A percentile compares a stretch with the other conserved stretches of the same genome.
These are phyloP conservation scores for Oncorhynchus tshawytscha DNA, from an alignment of 2,113 vertebrate genomes.

Conservation along the genomic window DNA sequence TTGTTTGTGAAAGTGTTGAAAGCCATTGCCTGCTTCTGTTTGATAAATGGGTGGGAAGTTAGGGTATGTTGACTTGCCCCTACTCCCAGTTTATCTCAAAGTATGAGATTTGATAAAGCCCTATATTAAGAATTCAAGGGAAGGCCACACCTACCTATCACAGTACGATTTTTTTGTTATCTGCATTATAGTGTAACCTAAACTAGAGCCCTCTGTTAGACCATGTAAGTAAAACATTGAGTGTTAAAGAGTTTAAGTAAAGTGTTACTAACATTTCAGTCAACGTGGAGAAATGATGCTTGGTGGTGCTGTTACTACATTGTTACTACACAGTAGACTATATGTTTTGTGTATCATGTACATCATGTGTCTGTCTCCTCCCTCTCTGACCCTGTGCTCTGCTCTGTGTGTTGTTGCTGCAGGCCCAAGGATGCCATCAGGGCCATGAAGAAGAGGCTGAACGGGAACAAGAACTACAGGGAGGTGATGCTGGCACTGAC, in stretches of 20 bases:
- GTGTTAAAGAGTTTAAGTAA: no score
- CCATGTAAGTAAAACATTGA: no score
- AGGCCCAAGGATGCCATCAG: conserved; percentile 97
- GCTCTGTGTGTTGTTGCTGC: conserved; percentile 39
- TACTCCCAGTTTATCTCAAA: neutral
- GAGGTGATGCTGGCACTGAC: conserved; percentile 97
- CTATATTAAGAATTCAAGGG: conserved; percentile 6
- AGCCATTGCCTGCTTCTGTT: conserved; percentile 50
- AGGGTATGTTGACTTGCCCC: neutral
- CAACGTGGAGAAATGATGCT: no score
- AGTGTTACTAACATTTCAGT: no score
- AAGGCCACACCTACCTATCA: no score
- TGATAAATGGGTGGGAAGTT: conserved; percentile 41
- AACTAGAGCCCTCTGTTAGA: neutral
- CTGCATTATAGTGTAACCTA: neutral
- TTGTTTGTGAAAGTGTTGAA: conserved; percentile 37
- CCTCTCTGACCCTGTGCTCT: neutral
- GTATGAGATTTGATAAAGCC: conserved; percentile 19
- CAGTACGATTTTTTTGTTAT: neutral
- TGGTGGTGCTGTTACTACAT: no score
- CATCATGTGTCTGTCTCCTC: no score
- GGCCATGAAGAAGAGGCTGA: conserved; percentile 94
- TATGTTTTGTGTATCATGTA: no score
- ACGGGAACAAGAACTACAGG: conserved; percentile 94
- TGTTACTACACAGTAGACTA: no score